A percentile compares a stretch with the other conserved stretches of the same genome.
Conservation (phyloP, 35 echinoderm and acorn worm species). For the Strongylocentrotus purpuratus region DNA sequence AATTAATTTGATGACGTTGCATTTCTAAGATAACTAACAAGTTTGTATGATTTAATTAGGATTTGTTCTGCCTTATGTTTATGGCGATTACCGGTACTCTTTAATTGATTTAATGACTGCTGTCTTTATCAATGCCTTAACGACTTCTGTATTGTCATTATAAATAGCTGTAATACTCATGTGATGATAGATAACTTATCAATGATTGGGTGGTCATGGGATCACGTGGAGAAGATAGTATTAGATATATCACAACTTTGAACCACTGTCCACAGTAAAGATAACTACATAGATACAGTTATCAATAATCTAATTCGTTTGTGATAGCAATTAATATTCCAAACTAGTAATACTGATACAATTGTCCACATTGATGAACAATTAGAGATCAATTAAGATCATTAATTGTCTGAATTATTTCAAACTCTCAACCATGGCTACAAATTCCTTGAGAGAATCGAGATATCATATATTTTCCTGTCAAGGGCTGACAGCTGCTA, state of each 20-base stretch:
- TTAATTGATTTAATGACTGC: neutral
- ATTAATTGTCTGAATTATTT: neutral
- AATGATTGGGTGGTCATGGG: neutral
- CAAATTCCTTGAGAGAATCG: neutral
- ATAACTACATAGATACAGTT: neutral
- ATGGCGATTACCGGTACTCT: neutral
- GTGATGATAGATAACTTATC: neutral
- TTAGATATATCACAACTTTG: neutral
- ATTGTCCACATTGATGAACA: neutral
- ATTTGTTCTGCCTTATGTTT: neutral
- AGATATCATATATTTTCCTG: neutral
- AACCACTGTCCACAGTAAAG: neutral
- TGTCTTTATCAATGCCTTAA: neutral
- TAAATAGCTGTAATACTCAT: neutral
- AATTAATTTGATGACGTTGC: neutral
- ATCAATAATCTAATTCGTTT: neutral
- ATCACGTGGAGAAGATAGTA: neutral
- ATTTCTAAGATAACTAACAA: neutral
- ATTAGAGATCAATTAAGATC: neutral
- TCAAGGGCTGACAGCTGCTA: neutral
- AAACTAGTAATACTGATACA: neutral
- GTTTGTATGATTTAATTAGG: neutral
- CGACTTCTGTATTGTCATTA: neutral
- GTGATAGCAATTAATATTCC: neutral
- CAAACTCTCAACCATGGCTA: neutral